phyloP scores from a whole-genome alignment of 2,888 invertebrate species.

The Diadegma fenestrale region DNA sequence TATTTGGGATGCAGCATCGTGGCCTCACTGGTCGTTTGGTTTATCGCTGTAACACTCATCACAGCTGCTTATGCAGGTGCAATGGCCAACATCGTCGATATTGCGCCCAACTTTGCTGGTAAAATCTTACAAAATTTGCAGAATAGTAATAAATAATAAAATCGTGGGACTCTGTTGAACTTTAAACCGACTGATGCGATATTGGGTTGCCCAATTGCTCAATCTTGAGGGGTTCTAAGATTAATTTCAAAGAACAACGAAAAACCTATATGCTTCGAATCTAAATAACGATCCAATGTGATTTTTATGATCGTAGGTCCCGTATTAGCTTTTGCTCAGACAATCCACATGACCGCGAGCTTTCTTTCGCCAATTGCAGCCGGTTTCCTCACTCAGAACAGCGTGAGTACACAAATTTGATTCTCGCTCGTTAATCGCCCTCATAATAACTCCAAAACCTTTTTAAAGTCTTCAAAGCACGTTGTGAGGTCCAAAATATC shows the following conservation, averaged over 20 bases:
- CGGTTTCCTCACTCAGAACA: slow-evolving; percentile 87
- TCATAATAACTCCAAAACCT: background rate
- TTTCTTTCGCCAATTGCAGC: slow-evolving; percentile 89
- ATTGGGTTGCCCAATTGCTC: too few species aligned
- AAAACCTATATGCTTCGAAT: background rate
- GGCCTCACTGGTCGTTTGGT: slow-evolving; percentile 88
- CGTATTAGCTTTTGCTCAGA: slow-evolving; percentile 90
- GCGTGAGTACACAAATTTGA: slow-evolving; percentile 84
- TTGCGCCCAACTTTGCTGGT: slow-evolving; percentile 92
- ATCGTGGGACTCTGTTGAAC: too few species aligned
- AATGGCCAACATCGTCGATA: slow-evolving; percentile 92
- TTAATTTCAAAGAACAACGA: background rate
- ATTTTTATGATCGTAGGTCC: slow-evolving; percentile 84
- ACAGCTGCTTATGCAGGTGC: slow-evolving; percentile 91
- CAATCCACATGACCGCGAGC: slow-evolving; percentile 92
- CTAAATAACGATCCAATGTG: background rate
- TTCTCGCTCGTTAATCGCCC: background rate
- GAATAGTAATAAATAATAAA: too few species aligned
- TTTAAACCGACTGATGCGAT: too few species aligned
- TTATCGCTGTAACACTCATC: slow-evolving; percentile 89
- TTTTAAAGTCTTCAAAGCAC: too few species aligned
- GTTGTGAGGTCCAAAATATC: too few species aligned
- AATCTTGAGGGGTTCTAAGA: too few species aligned
- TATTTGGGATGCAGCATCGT: slow-evolving; percentile 88
- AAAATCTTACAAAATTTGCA: slow-evolving; percentile 45